These are phyloP conservation scores for Diabrotica virgifera DNA, from an alignment of 1,140 invertebrate genomes.

Conservation along the genomic window DNA sequence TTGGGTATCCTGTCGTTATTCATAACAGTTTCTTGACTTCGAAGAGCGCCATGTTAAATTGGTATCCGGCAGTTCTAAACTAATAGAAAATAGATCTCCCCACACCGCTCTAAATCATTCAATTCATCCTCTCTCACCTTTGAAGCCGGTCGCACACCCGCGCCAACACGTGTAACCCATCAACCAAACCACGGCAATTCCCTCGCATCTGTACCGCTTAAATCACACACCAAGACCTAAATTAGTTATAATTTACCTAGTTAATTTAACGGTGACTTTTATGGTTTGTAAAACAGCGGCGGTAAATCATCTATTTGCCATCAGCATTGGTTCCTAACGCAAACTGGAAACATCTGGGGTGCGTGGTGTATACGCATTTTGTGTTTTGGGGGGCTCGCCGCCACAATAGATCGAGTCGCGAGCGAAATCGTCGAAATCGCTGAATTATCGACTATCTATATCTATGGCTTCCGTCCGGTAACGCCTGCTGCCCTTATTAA, in stretches of 20 bases:
- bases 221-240: conserved; percentile 17
- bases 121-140: neutral
- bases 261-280: conserved; percentile 20
- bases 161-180: neutral
- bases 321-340: conserved; percentile 15
- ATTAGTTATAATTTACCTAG: conserved; percentile 21
- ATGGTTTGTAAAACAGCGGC: conserved; percentile 20
- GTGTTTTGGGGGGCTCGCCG: neutral
- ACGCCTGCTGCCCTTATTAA: conserved; percentile 19
- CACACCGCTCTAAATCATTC: neutral
- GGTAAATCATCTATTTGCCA: conserved; percentile 23
- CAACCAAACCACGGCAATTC: neutral
- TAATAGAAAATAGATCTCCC: neutral
- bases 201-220: conserved; percentile 16
- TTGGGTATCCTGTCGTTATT: too few relatives aligned
- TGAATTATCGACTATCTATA: conserved; percentile 31
- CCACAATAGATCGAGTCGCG: conserved; percentile 6
- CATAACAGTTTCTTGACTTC: too few relatives aligned
- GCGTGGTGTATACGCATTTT: conserved; percentile 6
- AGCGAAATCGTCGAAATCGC: conserved; percentile 22
- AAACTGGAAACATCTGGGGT: conserved; percentile 23
- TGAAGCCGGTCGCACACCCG: neutral
- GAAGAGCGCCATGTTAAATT: neutral
- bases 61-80: neutral
- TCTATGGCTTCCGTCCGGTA: conserved; percentile 28